Base-by-base conservation (phyloP, 2,113 vertebrate genomes). In the Actenoides lindsayi region DNA sequence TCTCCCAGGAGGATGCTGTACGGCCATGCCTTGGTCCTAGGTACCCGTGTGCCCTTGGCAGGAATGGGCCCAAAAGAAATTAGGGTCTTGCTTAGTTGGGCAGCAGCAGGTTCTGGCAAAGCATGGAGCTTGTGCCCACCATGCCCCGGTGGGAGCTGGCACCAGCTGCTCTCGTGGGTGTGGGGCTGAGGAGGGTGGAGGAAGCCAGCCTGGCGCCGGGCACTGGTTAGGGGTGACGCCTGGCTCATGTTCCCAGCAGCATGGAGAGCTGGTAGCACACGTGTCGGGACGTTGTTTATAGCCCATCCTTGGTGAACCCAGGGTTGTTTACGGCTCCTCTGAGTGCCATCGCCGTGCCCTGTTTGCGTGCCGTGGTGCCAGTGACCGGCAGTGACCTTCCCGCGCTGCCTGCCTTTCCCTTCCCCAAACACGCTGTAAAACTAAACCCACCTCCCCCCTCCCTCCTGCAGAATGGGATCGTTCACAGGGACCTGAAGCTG, bases 401-500 rank as follows among this genome's bases (percentile, higher is more conserved):
- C 0, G 4, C 0, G 4, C 24, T 7, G 59, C 63, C 13, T 6
- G n/a, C 1, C 30, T 25, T 53, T 6, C 50, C 30, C 62, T 59
- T 63, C 70, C 63, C 33, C 39, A 5, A 62, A 27, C 35, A 21
- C 7, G 3, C 17, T 15, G 1, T 2, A 2, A n/a, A n/a, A 7
- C 53, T 94, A 27, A 97, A 44, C 83, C 48, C 6, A 0, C 13
- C 76, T 46, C 57, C 89, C 7, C 54, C 44, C 44, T 69, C 57
- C 28, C 57, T 83, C 57, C 7, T 7, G 8, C 93, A 99, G 99
- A 99, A 99, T 5, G 99, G 99, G 56, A 98, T 99, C 20, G 99
- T 99, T 5, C 99, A 99, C 96, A 98, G 99, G 11, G 99, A 99
- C 96, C 98, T 99, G 97, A 99, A 99, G 94, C 97, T 99, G 96